Evolutionary conservation across 1,140 invertebrate species (phyloP).

Genomic region (Brachionus asplanchnoidis): DNA sequence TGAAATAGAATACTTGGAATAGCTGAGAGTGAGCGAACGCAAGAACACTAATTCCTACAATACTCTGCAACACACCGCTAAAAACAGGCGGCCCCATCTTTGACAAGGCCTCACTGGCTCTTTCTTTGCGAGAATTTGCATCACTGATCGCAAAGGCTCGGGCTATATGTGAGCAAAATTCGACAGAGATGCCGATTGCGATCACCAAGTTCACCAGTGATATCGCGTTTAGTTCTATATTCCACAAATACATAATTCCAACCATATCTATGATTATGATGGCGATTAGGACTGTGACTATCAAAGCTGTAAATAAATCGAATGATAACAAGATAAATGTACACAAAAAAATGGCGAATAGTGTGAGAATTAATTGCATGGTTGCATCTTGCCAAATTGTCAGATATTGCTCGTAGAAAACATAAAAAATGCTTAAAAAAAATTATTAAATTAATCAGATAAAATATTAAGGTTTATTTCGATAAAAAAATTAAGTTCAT

Average conservation of each 20-base stretch:
- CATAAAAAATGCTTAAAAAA: conserved; percentile 70
- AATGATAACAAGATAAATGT: conserved; percentile 77
- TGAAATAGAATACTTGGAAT: conserved; percentile 89
- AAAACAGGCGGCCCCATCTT: conserved; percentile 69
- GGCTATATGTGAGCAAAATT: conserved; percentile 86
- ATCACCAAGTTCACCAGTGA: conserved; percentile 91
- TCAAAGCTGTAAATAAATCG: conserved; percentile 70
- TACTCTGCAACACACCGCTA: conserved; percentile 88
- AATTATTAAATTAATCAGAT: background rate
- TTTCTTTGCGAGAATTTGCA: conserved; percentile 62
- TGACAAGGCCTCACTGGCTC: conserved; percentile 68
- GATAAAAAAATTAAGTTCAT: too few relatives aligned
- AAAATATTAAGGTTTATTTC: too few relatives aligned
- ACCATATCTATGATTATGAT: conserved; percentile 73
- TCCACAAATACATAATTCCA: conserved; percentile 85
- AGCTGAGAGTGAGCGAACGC: conserved; percentile 88
- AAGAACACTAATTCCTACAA: conserved; percentile 79
- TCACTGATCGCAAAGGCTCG: conserved; percentile 69
- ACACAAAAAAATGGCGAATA: conserved; percentile 72
- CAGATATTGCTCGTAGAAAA: conserved; percentile 89
- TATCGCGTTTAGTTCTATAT: conserved; percentile 82
- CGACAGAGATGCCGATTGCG: conserved; percentile 86
- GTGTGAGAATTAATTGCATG: conserved; percentile 68
- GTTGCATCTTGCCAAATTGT: conserved; percentile 74
- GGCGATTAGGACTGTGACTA: conserved; percentile 65